phyloP scores from a whole-genome alignment of 2,113 vertebrate species.

The Salvelinus sp. region DNA sequence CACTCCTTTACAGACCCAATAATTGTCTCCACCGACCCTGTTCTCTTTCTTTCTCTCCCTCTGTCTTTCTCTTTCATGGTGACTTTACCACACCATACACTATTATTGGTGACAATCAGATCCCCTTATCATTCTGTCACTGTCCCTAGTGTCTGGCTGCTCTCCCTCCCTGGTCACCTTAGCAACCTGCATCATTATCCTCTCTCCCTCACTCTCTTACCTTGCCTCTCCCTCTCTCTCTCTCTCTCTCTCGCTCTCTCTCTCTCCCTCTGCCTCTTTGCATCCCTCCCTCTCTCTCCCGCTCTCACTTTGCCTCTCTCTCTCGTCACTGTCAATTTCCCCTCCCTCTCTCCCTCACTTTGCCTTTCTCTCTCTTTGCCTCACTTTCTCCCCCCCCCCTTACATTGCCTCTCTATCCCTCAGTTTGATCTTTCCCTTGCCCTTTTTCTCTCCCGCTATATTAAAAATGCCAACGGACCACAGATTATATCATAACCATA shows the following conservation, averaged over 20 bases:
- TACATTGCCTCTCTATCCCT: slow-evolving; percentile 56
- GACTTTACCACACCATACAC: slow-evolving; percentile 21
- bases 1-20: background rate
- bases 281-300: slow-evolving; percentile 24
- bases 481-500: slow-evolving; percentile 27
- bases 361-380: too few relatives aligned
- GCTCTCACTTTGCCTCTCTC: slow-evolving; percentile 1
- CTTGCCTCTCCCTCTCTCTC: background rate
- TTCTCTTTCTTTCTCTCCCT: slow-evolving; percentile 23
- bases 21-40: slow-evolving; percentile 18
- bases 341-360: too few relatives aligned
- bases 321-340: too few relatives aligned
- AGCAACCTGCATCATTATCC: slow-evolving; percentile 62
- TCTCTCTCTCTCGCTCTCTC: slow-evolving; percentile 38
- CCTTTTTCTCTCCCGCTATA: background rate
- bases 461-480: background rate
- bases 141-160: slow-evolving; percentile 37
- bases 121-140: slow-evolving; percentile 61
- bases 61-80: slow-evolving; percentile 27
- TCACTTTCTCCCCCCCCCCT: slow-evolving; percentile 22
- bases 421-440: background rate
- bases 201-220: slow-evolving; percentile 42
- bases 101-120: slow-evolving; percentile 51
- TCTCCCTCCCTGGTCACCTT: slow-evolving; percentile 57
- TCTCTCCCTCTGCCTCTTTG: slow-evolving; percentile 7